Base-by-base conservation (phyloP, 37 sponge, comb jelly and placozoan species). In the Geodia barretti region DNA sequence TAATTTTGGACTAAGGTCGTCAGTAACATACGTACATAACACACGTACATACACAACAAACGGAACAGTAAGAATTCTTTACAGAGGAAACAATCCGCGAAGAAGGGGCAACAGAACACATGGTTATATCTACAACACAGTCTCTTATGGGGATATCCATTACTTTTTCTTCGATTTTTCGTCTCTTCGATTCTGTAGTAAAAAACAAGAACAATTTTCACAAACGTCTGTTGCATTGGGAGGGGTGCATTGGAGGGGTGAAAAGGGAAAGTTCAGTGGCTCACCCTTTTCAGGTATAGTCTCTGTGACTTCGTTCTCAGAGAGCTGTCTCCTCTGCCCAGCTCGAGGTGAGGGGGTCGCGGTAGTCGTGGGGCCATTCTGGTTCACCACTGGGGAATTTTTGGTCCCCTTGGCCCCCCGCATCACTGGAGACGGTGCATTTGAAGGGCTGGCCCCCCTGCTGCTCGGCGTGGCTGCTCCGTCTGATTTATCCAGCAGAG, bases 161-260 rank as follows among this genome's bases (percentile, higher is more conserved):
- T 54, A 9, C 64, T 64, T 62, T 43, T 64, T 86, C 86, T 3
- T 77, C 86, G 30, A 86, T 33, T 66, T 86, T 86, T 29, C 86
- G 58, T 34, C 79, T 78, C 39, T 86, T 86, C 39, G 31, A 24
- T 4, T 86, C 86, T 78, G 66, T 19, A 78, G 30, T 4, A 21
- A 63, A 21, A 62, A 29, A 38, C 19, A 65, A 7, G 67, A 17
- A 41, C 37, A 29, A n/a, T n/a, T n/a, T n/a, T n/a, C n/a, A n/a
- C n/a, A n/a, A n/a, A n/a, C n/a, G n/a, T n/a, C n/a, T n/a, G n/a
- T n/a, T n/a, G n/a, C 35, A 28, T 60, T 31, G 76, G 21, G 36
- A 11, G 35, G 3, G 38, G 3, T 28, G 24, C 2, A 65, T 65
- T 65, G 7, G 8, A 8, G 25, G 20, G 28, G 67, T 34, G 5